Evolutionary conservation across 1,140 invertebrate species (phyloP).

Genomic region (Platorchestia sp.): DNA sequence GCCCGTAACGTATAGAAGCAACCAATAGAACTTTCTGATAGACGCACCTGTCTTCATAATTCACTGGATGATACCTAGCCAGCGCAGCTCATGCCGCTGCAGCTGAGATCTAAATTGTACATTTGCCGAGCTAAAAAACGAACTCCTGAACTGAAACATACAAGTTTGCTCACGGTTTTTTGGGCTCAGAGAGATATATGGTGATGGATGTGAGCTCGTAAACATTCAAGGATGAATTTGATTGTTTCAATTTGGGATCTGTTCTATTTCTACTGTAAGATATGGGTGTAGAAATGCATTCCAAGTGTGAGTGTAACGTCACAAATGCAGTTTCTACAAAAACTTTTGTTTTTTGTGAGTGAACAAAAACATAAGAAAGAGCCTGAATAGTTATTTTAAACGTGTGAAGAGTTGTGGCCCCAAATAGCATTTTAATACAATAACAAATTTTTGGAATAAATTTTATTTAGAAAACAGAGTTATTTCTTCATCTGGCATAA

Average conservation of each 20-base stretch:
- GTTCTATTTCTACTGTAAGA: neutral
- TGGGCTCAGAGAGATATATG: neutral
- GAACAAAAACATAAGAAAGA: too few species aligned
- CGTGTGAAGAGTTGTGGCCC: too few species aligned
- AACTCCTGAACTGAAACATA: neutral
- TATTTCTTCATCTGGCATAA: too few species aligned
- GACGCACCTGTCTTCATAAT: conserved; percentile 34
- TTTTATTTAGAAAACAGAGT: too few species aligned
- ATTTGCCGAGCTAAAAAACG: neutral
- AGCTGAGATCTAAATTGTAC: neutral
- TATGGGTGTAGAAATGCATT: neutral
- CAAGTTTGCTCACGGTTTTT: neutral
- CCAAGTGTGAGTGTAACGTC: neutral
- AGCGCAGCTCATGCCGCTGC: neutral
- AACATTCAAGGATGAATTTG: neutral
- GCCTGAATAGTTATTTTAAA: too few species aligned
- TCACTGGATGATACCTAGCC: neutral
- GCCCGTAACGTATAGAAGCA: conserved; percentile 34
- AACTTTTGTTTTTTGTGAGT: neutral
- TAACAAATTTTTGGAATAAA: too few species aligned
- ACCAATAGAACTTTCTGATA: conserved; percentile 47
- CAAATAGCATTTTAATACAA: too few species aligned
- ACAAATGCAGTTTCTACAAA: neutral
- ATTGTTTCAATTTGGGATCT: neutral
- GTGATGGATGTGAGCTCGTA: neutral